Evolutionary conservation across 92 coral and sea anemone genomes (phyloP).

Genomic region (Meandrina meandrites): DNA sequence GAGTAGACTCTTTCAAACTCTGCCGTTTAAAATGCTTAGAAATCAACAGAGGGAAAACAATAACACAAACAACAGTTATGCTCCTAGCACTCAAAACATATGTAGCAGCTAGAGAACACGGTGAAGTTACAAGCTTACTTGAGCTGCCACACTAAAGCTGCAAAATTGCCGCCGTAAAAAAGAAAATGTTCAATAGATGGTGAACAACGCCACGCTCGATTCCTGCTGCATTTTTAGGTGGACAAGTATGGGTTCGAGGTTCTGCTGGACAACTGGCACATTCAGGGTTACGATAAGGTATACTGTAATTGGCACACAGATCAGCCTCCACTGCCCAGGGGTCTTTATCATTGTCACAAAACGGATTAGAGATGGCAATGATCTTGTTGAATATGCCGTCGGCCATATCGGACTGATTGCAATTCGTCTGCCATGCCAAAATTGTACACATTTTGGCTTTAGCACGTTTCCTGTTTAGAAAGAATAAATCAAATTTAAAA

Average conservation of each 20-base stretch:
- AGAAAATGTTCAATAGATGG: neutral
- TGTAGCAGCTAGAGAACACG: neutral
- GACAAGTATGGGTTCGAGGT: no score
- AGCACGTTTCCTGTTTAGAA: neutral
- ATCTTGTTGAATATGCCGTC: neutral
- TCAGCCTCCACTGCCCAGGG: neutral
- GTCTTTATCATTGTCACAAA: neutral
- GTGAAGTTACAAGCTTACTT: no score
- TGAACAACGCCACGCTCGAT: neutral
- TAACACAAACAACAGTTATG: no score
- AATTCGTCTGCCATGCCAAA: neutral
- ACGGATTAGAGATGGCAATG: neutral
- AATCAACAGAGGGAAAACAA: no score
- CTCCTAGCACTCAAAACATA: neutral
- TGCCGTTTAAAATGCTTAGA: no score
- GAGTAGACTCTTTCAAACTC: no score
- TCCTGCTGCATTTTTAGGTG: neutral
- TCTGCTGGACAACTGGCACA: neutral
- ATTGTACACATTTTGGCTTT: conserved; percentile 1
- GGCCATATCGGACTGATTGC: neutral
- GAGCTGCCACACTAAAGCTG: neutral
- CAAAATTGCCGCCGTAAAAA: neutral
- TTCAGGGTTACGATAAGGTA: neutral
- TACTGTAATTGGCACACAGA: neutral
- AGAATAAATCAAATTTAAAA: no score